Evolutionary conservation across 2,888 invertebrate genomes (phyloP).

Genomic region (Conus canariensis): DNA sequence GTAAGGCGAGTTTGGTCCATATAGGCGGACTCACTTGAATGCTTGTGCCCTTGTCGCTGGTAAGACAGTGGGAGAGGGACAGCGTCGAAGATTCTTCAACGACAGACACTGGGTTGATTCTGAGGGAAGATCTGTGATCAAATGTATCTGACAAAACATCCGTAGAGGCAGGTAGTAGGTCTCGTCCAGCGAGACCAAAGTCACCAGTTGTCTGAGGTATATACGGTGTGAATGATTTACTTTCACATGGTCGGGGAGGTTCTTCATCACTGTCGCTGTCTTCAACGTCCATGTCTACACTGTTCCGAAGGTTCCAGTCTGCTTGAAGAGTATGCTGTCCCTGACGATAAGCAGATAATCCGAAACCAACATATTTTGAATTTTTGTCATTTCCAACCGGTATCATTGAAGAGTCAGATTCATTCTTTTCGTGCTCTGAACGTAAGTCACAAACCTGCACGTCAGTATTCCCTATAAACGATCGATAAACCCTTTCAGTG

Average conservation of each 20-base stretch:
- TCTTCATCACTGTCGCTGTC: conserved; percentile 4
- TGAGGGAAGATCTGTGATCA: neutral
- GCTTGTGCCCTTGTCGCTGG: neutral
- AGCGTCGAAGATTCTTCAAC: neutral
- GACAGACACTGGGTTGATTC: neutral
- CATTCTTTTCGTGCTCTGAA: neutral
- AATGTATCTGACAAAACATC: neutral
- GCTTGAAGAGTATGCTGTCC: neutral
- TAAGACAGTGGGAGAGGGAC: neutral
- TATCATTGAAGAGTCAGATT: neutral
- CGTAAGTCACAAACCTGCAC: neutral
- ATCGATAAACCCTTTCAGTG: neutral
- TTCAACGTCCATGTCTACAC: conserved; percentile 36
- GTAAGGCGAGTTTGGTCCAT: conserved; percentile 36
- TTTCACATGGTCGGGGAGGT: neutral
- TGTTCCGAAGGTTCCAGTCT: neutral
- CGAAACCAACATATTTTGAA: neutral
- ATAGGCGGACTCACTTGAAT: conserved; percentile 28
- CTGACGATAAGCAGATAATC: neutral
- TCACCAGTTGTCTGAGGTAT: neutral
- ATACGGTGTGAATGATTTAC: neutral
- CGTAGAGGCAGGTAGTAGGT: neutral
- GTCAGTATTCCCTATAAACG: neutral
- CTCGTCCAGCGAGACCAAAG: conserved; percentile 23
- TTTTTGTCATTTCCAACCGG: neutral